Base-by-base conservation (phyloP, 2,113 vertebrate genomes). In the Lophochroa leadbeateri region DNA sequence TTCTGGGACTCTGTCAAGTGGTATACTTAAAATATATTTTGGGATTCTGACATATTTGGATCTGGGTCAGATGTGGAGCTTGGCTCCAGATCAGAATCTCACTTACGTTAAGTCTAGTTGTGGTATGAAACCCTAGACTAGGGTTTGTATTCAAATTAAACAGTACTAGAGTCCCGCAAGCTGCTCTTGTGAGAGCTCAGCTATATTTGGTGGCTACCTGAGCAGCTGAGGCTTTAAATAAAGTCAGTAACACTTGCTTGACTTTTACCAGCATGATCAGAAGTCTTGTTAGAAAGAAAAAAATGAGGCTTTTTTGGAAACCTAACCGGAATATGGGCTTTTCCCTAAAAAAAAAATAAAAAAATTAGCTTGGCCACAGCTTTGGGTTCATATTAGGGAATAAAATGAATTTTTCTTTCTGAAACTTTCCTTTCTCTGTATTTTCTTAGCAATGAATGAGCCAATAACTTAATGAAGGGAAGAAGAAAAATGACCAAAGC, bases 111-210 rank as follows among this genome's bases (percentile, higher is more conserved):
- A 92, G 61, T 80, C 90, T 95, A 85, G 81, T 57, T 89, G 82
- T 0, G 13, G 77, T 90, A 81, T 87, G 90, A 96, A 96, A 96
- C 68, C 49, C 47, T 95, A 84, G 63, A 93, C 41, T 72, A 55
- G 90, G 67, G 52, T 94, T 92, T 96, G 61, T 83, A 78, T 93
- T 95, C 92, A 93, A 90, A 95, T 94, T 86, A 94, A 97, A 93
- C 92, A 94, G 75, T 76, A 78, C 83, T 82, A 86, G 69, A 76
- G 83, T 94, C 64, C 35, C 57, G 16, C 41, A 87, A 79, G 65
- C 82, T 80, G 60, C 88, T 96, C 88, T 72, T 35, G 6, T 67
- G 88, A 82, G 81, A 90, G 25, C 63, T 90, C 55, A 31, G 77
- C 68, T 90, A 65, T 90, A 92, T 95, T 93, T 82, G 77, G 84